Base-by-base conservation (phyloP, 2,797 vertebrate species). In the Rhinatrema bivittatum region DNA sequence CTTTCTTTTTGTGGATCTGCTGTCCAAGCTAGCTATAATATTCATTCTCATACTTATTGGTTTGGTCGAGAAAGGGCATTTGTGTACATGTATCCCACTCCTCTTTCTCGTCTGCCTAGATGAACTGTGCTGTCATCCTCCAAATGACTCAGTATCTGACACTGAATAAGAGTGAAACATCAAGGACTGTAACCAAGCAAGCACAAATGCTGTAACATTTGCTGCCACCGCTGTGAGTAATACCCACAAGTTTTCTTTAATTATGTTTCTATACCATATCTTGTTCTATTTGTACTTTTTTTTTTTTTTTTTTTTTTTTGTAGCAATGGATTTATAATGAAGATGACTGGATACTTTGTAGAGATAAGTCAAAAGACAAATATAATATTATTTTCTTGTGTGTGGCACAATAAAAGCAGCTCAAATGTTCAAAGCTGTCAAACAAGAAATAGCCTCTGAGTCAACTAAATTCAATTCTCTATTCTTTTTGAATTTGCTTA, bases 191-290 rank as follows among this genome's bases (percentile, higher is more conserved):
- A 16, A 20, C 6, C 9, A 14, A 4, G 7, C 4, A 1, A 1
- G 5, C 2, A 19, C 21, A 22, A 13, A 20, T 10, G 16, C 12
- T 0, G 0, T 0, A 0, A 14, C 3, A 9, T 43, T 41, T 31
- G 3, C 25, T 41, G 19, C n/a, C n/a, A n/a, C 9, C 28, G 41
- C 18, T 43, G 20, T 7, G 11, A 36, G 23, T 14, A 20, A 33
- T 10, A 29, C 19, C 10, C 26, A 0, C 3, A 2, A 2, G 6
- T 17, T 14, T 29, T n/a, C n/a, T 53, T 10, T 16, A 7, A 1
- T 1, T 17, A n/a, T 2, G 3, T 7, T 12, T 25, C 12, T 19
- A 16, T 16, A 16, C 22, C 9, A 31, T 29, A 40, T 12, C 6
- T 29, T 30, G 15, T 7, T 3, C 10, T 12, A n/a, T n/a, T n/a